Conservation (phyloP, 2,888 invertebrate genomes). For the Amiota minor region DNA sequence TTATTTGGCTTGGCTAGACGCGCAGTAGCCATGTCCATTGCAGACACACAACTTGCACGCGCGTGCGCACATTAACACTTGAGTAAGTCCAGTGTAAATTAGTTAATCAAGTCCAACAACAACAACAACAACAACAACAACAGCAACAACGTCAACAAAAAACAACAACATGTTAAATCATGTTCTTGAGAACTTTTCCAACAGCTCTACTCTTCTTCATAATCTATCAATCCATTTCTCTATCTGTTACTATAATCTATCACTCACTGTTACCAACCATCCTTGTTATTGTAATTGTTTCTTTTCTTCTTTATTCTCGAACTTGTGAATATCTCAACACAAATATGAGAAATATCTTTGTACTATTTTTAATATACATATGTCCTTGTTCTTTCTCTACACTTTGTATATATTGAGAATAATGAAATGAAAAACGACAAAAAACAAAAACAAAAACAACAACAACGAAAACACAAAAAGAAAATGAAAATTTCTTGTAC, state of each 20-base stretch:
- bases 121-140: constrained; percentile 53
- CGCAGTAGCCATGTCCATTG: constrained; percentile 14
- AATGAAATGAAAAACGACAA: constrained; percentile 3
- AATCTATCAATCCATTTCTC: constrained; percentile 21
- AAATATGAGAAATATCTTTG: too few relatives aligned
- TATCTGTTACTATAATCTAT: neutral
- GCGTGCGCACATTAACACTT: constrained; percentile 45
- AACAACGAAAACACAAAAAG: constrained; percentile 9
- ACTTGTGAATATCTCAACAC: too few relatives aligned
- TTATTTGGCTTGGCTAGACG: constrained; percentile 3
- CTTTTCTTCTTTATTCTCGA: neutral
- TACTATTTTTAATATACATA: too few relatives aligned
- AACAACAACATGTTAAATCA: constrained; percentile 61
- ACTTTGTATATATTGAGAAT: constrained; percentile 1
- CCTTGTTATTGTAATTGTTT: neutral
- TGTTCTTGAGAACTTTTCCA: constrained; percentile 58
- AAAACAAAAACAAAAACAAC: constrained; percentile 2
- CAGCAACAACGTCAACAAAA: constrained; percentile 58
- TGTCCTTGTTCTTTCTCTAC: constrained; percentile 7
- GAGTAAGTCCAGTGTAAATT: constrained; percentile 49
- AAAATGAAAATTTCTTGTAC: constrained; percentile 6
- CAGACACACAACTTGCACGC: constrained; percentile 31
- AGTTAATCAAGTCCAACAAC: constrained; percentile 62
- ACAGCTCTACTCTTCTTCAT: constrained; percentile 30
- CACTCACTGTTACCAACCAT: too few relatives aligned